phyloP scores from a whole-genome alignment of 1,140 invertebrate genomes.

The Drosophila subobscura region DNA sequence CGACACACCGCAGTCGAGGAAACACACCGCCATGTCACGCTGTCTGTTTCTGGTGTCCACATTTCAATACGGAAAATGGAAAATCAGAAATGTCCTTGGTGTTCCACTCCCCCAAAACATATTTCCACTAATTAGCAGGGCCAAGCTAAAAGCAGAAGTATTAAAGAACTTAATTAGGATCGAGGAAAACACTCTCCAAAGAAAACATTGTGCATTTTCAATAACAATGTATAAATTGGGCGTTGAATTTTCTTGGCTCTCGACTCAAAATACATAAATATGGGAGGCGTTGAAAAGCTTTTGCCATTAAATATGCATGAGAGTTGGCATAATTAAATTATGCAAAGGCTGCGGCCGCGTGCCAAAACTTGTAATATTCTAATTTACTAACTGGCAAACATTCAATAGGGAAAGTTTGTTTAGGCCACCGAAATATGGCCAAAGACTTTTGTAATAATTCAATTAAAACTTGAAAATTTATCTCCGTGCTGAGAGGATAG shows the following conservation, averaged over 20 bases:
- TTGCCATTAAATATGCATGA: slow-evolving; percentile 75
- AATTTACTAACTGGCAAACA: slow-evolving; percentile 74
- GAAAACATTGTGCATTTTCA: slow-evolving; percentile 53
- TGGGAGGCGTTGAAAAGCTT: slow-evolving; percentile 69
- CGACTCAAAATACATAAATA: slow-evolving; percentile 69
- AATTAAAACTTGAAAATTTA: slow-evolving; percentile 47
- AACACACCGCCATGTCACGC: slow-evolving; percentile 37
- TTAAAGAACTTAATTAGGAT: slow-evolving; percentile 34
- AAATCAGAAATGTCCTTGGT: slow-evolving; percentile 42
- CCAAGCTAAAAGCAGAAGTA: slow-evolving; percentile 6
- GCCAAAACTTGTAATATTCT: slow-evolving; percentile 77
- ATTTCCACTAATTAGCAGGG: slow-evolving; percentile 42
- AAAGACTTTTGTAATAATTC: slow-evolving; percentile 33
- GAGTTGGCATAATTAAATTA: slow-evolving; percentile 72
- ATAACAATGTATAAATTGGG: slow-evolving; percentile 64
- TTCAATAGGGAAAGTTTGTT: slow-evolving; percentile 54
- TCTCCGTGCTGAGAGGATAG: slow-evolving; percentile 3
- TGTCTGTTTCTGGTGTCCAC: slow-evolving; percentile 35
- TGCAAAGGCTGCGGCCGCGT: slow-evolving; percentile 70
- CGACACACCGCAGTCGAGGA: slow-evolving; percentile 38
- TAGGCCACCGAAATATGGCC: slow-evolving; percentile 16
- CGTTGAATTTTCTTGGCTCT: no score
- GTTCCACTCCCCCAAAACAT: slow-evolving; percentile 25
- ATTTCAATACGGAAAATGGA: slow-evolving; percentile 43
- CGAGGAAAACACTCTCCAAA: slow-evolving; percentile 22